These are phyloP conservation scores for Dyspetes luteomarginatus DNA, from an alignment of 2,888 invertebrate species.

Conservation along the genomic window DNA sequence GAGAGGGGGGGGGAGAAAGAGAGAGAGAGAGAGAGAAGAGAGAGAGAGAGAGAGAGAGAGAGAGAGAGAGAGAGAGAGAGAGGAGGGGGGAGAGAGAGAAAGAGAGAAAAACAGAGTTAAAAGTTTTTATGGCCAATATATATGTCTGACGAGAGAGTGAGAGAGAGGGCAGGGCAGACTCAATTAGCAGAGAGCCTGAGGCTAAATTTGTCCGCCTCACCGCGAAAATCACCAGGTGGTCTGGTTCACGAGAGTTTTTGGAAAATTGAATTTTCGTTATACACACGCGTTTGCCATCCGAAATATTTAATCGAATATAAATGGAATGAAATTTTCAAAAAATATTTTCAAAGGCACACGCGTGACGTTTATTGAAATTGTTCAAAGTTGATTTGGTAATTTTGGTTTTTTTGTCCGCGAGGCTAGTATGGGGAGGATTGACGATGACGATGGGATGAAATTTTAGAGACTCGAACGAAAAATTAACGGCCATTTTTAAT, in stretches of 20 bases:
- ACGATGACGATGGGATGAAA: too few relatives aligned
- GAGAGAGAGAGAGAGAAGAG: too few relatives aligned
- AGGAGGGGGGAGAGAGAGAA: too few relatives aligned
- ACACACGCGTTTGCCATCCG: background rate
- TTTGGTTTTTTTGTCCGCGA: too few relatives aligned
- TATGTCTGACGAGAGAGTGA: background rate
- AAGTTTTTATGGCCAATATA: slow-evolving; percentile 34
- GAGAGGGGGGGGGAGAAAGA: too few relatives aligned
- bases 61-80: too few relatives aligned
- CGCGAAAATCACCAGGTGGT: slow-evolving; percentile 22
- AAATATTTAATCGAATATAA: background rate
- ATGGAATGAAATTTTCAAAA: background rate
- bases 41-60: too few relatives aligned
- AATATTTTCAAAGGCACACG: background rate
- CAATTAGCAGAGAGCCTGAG: slow-evolving; percentile 36
- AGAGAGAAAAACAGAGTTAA: slow-evolving; percentile 24
- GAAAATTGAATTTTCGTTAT: slow-evolving; percentile 20
- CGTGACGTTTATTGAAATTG: background rate
- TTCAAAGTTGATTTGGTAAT: background rate
- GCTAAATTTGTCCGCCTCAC: slow-evolving; percentile 43
- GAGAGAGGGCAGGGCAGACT: background rate
- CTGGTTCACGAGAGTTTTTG: slow-evolving; percentile 4
- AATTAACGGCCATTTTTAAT: too few relatives aligned
- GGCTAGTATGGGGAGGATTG: too few relatives aligned
- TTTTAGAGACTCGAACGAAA: too few relatives aligned